Conservation (phyloP, 2,113 vertebrate species). For the Chauna torquata region DNA sequence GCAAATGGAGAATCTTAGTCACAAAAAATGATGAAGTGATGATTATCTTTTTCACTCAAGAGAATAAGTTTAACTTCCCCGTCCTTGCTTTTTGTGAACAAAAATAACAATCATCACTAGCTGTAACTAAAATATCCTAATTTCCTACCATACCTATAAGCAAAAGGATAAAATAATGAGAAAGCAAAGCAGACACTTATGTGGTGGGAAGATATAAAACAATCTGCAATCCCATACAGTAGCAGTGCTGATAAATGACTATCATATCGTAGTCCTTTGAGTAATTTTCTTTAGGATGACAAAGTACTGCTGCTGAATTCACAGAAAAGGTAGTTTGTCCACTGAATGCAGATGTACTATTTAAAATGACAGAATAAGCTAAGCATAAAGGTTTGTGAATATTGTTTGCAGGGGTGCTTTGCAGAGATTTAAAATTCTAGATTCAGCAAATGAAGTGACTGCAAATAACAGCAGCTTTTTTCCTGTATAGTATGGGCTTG, state of each 20-base stretch:
- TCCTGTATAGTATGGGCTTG: neutral
- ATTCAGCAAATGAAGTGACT: constrained; percentile 31
- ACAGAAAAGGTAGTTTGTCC: constrained; percentile 12
- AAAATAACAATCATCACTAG: constrained; percentile 40
- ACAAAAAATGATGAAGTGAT: constrained; percentile 37
- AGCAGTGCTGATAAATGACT: constrained; percentile 27
- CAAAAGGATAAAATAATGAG: constrained; percentile 41
- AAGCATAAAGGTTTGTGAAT: neutral
- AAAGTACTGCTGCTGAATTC: constrained; percentile 37
- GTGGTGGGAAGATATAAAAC: constrained; percentile 42
- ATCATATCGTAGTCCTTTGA: constrained; percentile 9
- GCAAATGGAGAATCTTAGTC: constrained; percentile 31
- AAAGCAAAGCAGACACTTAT: constrained; percentile 37
- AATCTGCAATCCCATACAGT: neutral
- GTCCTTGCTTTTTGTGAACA: constrained; percentile 14
- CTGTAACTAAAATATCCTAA: constrained; percentile 46
- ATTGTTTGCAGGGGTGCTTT: neutral
- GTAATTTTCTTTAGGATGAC: constrained; percentile 38
- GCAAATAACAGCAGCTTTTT: constrained; percentile 48
- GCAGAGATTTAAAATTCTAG: constrained; percentile 28
- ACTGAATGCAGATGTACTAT: neutral
- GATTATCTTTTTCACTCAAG: constrained; percentile 47
- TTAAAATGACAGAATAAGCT: neutral
- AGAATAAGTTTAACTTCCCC: constrained; percentile 42
- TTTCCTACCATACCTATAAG: constrained; percentile 41